Percentiles rank a stretch among this genome's conserved stretches.
These are phyloP conservation scores for Catocala fraxini DNA, from an alignment of 2,888 invertebrate species.

Conservation along the genomic window DNA sequence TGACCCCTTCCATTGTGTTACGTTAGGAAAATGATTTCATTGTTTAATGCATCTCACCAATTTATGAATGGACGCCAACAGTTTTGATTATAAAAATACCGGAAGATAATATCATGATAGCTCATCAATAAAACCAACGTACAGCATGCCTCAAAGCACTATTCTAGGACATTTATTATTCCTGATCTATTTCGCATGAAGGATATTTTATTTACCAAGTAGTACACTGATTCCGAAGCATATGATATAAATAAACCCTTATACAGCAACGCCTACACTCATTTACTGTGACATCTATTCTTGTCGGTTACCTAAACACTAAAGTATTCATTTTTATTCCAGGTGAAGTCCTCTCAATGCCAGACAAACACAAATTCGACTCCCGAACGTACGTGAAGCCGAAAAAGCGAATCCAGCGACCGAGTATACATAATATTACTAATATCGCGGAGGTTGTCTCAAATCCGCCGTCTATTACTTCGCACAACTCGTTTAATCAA, in stretches of 20 bases:
- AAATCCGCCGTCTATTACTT: slow-evolving; percentile 66
- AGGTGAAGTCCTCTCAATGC: slow-evolving; percentile 71
- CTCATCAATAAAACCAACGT: no score
- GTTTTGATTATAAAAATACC: no score
- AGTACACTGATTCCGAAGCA: no score
- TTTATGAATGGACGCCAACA: not conserved
- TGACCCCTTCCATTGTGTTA: not conserved
- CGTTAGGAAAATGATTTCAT: not conserved
- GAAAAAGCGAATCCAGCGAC: slow-evolving; percentile 88
- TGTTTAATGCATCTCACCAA: not conserved
- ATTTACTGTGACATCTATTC: not conserved
- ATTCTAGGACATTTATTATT: no score
- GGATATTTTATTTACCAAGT: no score
- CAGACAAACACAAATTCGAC: slow-evolving; percentile 88
- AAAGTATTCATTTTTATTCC: slow-evolving; percentile 47
- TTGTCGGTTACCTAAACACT: not conserved
- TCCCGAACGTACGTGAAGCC: slow-evolving; percentile 91
- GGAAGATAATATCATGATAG: no score
- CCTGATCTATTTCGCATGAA: no score
- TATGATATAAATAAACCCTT: not conserved
- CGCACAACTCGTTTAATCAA: slow-evolving; percentile 58
- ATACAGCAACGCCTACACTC: not conserved
- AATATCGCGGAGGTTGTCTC: slow-evolving; percentile 75
- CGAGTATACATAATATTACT: slow-evolving; percentile 88
- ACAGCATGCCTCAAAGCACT: no score